phyloP scores from a whole-genome alignment of 2,797 vertebrate genomes.

The Clarias laeviceps region DNA sequence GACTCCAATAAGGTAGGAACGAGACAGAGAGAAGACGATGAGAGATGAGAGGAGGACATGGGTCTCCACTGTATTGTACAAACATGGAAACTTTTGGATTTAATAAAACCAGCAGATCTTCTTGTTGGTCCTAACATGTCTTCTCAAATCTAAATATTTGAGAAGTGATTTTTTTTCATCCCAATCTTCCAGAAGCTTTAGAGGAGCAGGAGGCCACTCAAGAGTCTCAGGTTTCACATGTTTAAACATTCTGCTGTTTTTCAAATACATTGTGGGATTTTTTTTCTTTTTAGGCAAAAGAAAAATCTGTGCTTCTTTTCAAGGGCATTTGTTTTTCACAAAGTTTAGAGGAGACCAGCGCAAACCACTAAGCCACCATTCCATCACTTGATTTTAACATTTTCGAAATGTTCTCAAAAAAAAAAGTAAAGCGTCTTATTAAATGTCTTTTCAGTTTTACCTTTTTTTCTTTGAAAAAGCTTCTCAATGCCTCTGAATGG shows the following conservation, averaged over 20 bases:
- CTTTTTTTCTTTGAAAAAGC: not conserved
- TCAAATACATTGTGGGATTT: not conserved
- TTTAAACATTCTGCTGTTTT: slow-evolving; percentile 1
- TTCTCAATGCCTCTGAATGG: no score
- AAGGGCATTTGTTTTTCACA: not conserved
- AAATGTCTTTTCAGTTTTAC: not conserved
- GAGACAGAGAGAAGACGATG: no score
- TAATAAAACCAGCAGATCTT: not conserved
- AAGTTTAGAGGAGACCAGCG: not conserved
- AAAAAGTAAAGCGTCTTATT: not conserved
- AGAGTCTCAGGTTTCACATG: not conserved
- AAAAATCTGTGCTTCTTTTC: not conserved
- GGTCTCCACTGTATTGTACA: not conserved
- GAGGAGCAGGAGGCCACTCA: not conserved
- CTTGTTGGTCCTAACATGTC: not conserved
- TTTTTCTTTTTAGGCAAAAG: not conserved
- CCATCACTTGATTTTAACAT: not conserved
- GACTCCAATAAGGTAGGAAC: slow-evolving; percentile 81
- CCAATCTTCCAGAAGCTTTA: not conserved
- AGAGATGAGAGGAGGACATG: not conserved
- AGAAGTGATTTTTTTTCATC: not conserved
- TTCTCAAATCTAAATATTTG: not conserved
- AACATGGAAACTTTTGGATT: not conserved
- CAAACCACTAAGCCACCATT: no score
- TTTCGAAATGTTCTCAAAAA: not conserved